phyloP scores from a whole-genome alignment of 2,113 vertebrate species.

The Dicentrarchus labrax region DNA sequence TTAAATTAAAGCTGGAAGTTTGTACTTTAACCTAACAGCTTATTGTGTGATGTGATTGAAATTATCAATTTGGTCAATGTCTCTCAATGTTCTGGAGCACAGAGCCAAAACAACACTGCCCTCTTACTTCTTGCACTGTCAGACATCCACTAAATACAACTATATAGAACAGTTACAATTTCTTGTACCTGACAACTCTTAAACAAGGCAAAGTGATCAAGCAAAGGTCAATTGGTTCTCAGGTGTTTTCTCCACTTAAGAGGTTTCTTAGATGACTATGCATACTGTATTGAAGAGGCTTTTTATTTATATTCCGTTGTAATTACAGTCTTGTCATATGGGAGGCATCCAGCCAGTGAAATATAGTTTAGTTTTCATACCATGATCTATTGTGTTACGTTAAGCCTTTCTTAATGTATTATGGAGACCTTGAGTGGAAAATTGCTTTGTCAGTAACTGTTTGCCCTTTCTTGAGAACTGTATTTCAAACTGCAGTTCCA shows the following conservation, averaged over 20 bases:
- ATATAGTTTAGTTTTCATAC: conserved; percentile 42
- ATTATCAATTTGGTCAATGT: neutral
- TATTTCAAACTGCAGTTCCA: conserved; percentile 66
- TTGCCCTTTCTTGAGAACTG: conserved; percentile 72
- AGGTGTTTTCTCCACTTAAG: conserved; percentile 1
- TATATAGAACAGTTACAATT: conserved; percentile 4
- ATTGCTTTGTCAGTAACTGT: conserved; percentile 75
- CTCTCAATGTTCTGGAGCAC: conserved; percentile 1
- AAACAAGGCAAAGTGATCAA: conserved; percentile 22
- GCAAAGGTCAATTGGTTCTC: conserved; percentile 38
- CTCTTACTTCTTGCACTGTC: neutral
- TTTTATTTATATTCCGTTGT: conserved; percentile 62
- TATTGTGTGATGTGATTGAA: neutral
- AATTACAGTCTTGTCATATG: conserved; percentile 63
- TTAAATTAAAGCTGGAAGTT: neutral
- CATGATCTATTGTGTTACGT: conserved; percentile 56
- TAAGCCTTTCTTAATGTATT: conserved; percentile 61
- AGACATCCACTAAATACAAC: conserved; percentile 27
- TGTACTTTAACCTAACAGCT: neutral
- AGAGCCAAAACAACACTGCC: conserved; percentile 8
- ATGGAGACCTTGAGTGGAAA: conserved; percentile 74
- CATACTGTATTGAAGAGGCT: conserved; percentile 30
- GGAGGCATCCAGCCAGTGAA: conserved; percentile 43
- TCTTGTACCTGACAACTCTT: neutral
- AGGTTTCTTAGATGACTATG: conserved; percentile 38